Base-by-base conservation (phyloP, 2,888 invertebrate species). In the Orchestes rusci region DNA sequence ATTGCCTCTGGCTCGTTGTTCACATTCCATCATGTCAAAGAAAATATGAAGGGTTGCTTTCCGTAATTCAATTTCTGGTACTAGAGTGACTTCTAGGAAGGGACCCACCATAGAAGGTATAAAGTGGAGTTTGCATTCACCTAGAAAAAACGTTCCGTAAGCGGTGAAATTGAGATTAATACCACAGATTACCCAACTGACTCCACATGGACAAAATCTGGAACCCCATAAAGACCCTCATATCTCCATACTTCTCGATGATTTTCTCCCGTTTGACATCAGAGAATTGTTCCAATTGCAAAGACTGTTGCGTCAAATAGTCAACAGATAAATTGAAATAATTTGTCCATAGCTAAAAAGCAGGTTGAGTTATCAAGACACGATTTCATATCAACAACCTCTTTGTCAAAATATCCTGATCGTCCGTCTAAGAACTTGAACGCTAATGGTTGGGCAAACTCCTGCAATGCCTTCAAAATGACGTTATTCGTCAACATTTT, bases 11-110 rank as follows among this genome's bases (percentile, higher is more conserved):
- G 82, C 80, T 61, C 74, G 73, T 48, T 86, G 83, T 62, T 95
- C 94, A 58, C 89, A 89, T 54, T 93, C 89, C 88, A 96, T 94
- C 77, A 96, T 86, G 56, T 94, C 91, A 59, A 91, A 94, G 58
- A 95, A 86, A 32, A 95, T 91, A 4, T 91, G 89, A 8, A 95
- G 69, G 0, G 93, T 94, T 0, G 91, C 90, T 55, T 90, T 84
- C 0, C 95, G 76, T 4, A 96, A 67, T 54, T 87, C 85, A 27
- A 79, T 78, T 60, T 92, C 89, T 1, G 88, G 87, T 3, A 95
- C 91, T 20, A 95, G 72, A 0, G 94, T 94, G 3, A 95, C 91
- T 69, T 94, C 91, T 30, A 96, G 73, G 57, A 95, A 86, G 0
- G 92, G 93, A 0, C 93, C 93, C 4, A 95, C 92, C 77, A 95